A percentile compares a stretch with the other conserved stretches of the same genome.
These are phyloP conservation scores for Centropristis striata DNA, from an alignment of 2,113 vertebrate genomes.

Conservation along the genomic window DNA sequence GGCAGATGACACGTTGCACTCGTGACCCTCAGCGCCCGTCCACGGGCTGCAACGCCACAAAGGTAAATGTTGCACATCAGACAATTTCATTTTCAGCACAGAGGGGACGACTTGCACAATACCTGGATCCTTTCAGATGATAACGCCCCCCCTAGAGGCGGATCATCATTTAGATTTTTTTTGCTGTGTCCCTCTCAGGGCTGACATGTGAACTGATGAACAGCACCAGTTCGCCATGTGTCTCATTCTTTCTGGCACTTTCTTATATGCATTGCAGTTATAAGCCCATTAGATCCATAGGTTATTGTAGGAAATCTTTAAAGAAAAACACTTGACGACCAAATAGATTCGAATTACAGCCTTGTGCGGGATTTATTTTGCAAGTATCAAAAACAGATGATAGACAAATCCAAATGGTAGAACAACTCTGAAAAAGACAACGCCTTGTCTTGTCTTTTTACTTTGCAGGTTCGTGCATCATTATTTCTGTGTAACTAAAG, in stretches of 20 bases:
- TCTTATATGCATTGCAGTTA: neutral
- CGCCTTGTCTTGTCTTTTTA: too few relatives aligned
- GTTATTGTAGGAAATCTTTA: too few relatives aligned
- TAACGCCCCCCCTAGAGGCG: constrained; percentile 84
- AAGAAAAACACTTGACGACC: too few relatives aligned
- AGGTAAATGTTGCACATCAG: constrained; percentile 91
- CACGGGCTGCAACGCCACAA: constrained; percentile 82
- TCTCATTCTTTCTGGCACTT: neutral
- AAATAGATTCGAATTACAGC: too few relatives aligned
- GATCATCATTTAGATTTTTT: constrained; percentile 78
- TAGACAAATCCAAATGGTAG: too few relatives aligned
- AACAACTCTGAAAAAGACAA: too few relatives aligned
- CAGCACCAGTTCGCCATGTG: neutral
- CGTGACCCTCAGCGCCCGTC: constrained; percentile 85
- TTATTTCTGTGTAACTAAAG: too few relatives aligned
- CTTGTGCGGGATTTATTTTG: too few relatives aligned
- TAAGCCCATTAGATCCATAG: neutral
- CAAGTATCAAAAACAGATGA: too few relatives aligned
- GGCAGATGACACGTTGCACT: constrained; percentile 88
- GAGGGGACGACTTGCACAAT: constrained; percentile 84
- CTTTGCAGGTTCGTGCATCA: too few relatives aligned
- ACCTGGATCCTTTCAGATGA: constrained; percentile 89
- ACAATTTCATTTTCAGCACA: constrained; percentile 91
- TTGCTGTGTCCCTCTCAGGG: constrained; percentile 21
- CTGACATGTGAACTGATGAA: constrained; percentile 42